Base-by-base conservation (phyloP, 2,888 invertebrate species). In the Microchrysa polita region DNA sequence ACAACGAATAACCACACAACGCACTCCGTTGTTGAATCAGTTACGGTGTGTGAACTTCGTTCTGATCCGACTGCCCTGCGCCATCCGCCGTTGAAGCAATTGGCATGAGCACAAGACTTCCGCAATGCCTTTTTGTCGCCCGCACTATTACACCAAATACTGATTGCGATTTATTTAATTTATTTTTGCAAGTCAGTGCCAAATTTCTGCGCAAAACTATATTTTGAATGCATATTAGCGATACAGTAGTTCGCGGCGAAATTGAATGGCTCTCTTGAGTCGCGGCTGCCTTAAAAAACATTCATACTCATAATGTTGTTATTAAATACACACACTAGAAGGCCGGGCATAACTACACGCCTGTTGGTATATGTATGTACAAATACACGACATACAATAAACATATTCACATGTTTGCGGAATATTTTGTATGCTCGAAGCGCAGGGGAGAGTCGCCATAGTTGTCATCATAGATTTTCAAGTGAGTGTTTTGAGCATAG, bases 71-170 rank as follows among this genome's bases (percentile, higher is more conserved):
- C n/a, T n/a, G n/a, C n/a, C n/a, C n/a, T n/a, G n/a, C n/a, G n/a
- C n/a, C n/a, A n/a, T n/a, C n/a, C n/a, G 34, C 48, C n/a, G 34
- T 14, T 18, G 23, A 22, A 65, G 7, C 27, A 34, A 65, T 65
- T 65, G 65, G 65, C 20, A 44, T 48, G 65, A 22, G 44, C 65
- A 44, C 63, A 7, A 34, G 44, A 48, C 48, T 61, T 40, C n/a
- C 48, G 27, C 23, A 44, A 48, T 42, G 20, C n/a, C 10, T 55
- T 20, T 18, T 61, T 59, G 23, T 18, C 61, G 23, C 16, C 61
- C 40, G 40, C 40, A n/a, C 48, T 48, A 40, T n/a, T 18, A 20
- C 20, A n/a, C 5, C 53, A 16, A 16, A 10, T 16, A 5, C 53
- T 53, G 16, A 16, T 16, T 53, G 16, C n/a, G 5, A 10, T n/a